A percentile compares a stretch with the other conserved stretches of the same genome.
These are phyloP conservation scores for Chaetorhynchus papuensis DNA, from an alignment of 2,113 vertebrate genomes.

Conservation along the genomic window DNA sequence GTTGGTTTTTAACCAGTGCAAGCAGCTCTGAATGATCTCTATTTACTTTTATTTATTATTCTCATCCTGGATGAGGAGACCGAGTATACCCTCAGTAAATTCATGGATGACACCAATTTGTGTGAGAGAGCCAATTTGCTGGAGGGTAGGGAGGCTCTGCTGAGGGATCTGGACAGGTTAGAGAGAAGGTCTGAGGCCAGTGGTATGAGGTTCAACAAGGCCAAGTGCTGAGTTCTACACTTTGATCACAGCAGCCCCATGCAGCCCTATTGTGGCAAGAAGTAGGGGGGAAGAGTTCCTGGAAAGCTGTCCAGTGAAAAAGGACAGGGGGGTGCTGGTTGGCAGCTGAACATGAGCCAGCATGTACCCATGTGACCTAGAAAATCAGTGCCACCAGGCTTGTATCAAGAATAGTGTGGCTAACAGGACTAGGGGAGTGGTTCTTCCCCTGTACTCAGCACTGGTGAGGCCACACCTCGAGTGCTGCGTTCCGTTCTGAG, in stretches of 20 bases:
- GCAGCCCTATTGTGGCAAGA: not conserved
- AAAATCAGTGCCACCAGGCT: not conserved
- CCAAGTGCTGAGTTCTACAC: not conserved
- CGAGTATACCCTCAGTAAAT: not conserved
- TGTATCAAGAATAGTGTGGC: not conserved
- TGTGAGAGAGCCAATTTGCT: accelerated
- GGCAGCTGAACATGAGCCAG: not conserved
- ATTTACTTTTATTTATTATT: not conserved
- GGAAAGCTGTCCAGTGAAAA: not conserved
- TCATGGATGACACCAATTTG: not conserved
- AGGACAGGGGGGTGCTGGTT: not conserved
- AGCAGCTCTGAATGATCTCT: not conserved
- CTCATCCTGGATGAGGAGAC: too few species aligned
- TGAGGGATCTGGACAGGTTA: not conserved
- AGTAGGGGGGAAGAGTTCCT: not conserved
- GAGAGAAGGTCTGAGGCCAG: not conserved
- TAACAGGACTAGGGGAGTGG: not conserved
- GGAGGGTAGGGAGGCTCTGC: not conserved
- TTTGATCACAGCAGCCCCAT: not conserved
- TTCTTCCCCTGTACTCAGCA: not conserved
- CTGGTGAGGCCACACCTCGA: not conserved
- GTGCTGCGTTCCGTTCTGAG: not conserved
- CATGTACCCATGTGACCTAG: accelerated
- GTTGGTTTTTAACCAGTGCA: not conserved
- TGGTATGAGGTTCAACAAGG: not conserved